phyloP scores from a whole-genome alignment of 2,797 vertebrate genomes.

The Sphenodon punctatus region DNA sequence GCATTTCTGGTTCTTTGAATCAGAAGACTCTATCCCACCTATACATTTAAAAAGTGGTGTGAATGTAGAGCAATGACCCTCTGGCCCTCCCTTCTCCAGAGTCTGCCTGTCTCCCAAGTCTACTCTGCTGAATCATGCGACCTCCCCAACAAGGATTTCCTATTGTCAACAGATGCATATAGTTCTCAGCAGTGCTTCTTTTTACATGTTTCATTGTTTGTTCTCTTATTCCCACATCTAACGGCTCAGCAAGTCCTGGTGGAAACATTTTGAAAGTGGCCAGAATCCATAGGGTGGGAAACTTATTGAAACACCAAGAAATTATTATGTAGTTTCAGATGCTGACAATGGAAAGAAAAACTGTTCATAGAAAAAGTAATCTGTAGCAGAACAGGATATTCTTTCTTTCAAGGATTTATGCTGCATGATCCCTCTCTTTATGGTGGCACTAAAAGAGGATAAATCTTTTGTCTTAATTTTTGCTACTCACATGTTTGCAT shows the following conservation, averaged over 20 bases:
- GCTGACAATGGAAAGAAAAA: accelerated
- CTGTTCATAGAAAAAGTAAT: accelerated
- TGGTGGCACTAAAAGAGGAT: neutral
- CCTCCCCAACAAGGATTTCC: accelerated
- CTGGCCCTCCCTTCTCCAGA: too few relatives aligned
- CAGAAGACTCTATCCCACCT: too few relatives aligned
- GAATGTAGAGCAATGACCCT: too few relatives aligned
- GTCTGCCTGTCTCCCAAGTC: too few relatives aligned
- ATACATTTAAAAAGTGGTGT: too few relatives aligned
- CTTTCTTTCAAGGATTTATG: neutral
- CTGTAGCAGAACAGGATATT: neutral
- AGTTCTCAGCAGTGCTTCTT: neutral
- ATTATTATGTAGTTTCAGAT: neutral
- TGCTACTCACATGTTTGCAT: neutral
- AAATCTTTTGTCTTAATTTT: neutral
- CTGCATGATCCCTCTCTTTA: neutral
- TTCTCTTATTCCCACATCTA: neutral
- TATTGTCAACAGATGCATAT: neutral
- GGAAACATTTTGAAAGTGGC: neutral
- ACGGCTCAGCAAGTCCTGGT: neutral
- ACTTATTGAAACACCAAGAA: neutral
- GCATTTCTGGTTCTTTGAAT: too few relatives aligned
- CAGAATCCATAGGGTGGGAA: neutral
- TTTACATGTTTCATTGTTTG: neutral
- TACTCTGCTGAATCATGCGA: too few relatives aligned